Percentiles rank a stretch among this genome's conserved stretches.
Conservation (phyloP, 2,113 vertebrate species). For the Trogon surrucura region DNA sequence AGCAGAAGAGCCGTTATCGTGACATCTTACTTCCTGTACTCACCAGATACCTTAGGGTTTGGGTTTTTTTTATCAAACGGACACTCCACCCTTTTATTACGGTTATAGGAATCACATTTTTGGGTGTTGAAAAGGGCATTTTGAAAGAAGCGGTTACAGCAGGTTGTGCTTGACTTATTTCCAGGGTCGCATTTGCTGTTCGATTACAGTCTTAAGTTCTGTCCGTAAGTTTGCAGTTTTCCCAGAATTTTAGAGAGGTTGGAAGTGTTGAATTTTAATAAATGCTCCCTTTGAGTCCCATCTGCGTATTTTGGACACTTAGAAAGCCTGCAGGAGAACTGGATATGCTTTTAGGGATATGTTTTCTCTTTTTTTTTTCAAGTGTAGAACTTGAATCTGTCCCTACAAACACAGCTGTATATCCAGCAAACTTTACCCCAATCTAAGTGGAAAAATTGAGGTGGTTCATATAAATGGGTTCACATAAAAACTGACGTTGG, state of each 20-base stretch:
- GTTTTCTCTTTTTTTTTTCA: not conserved
- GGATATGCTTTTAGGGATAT: not conserved
- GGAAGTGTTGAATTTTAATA: not conserved
- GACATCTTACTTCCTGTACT: conserved; percentile 52
- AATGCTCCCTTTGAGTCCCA: not conserved
- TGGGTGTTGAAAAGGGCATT: not conserved
- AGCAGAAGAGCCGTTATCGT: not conserved
- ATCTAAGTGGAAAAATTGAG: not conserved
- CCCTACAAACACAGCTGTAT: not conserved
- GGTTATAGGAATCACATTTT: not conserved
- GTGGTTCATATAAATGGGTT: not conserved
- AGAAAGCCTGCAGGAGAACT: not conserved
- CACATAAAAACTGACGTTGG: not conserved
- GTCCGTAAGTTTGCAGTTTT: not conserved
- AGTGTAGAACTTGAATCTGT: not conserved
- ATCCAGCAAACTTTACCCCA: not conserved
- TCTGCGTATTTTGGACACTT: not conserved
- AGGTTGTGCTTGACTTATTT: not conserved
- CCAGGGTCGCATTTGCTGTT: accelerated
- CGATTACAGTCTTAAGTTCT: not conserved
- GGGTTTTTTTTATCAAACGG: not conserved
- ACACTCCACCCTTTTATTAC: conserved; percentile 37
- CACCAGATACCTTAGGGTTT: not conserved
- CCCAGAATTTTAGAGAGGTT: not conserved
- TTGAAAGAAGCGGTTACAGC: accelerated